phyloP scores from a whole-genome alignment of 2,797 vertebrate genomes.

The Sphenopsis melanotis region DNA sequence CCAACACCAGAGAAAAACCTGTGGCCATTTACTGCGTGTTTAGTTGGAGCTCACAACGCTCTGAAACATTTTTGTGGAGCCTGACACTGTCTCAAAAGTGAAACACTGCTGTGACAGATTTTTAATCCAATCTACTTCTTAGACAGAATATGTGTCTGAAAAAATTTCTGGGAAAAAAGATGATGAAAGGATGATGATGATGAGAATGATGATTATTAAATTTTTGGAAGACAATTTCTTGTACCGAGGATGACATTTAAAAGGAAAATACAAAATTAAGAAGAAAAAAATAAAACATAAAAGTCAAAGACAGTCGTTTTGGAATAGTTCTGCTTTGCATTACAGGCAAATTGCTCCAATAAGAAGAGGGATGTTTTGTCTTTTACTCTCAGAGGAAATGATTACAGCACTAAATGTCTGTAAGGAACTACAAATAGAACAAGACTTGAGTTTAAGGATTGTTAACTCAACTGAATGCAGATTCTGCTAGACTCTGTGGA shows the following conservation, averaged over 20 bases:
- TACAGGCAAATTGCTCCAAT: neutral
- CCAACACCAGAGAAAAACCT: neutral
- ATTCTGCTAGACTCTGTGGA: neutral
- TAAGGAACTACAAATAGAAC: constrained; percentile 8
- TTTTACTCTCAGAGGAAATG: neutral
- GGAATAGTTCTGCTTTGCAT: neutral
- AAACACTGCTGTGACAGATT: neutral
- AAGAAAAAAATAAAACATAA: neutral
- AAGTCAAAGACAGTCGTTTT: neutral
- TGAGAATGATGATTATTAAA: neutral
- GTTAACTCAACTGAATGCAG: constrained; percentile 6
- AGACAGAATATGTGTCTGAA: neutral
- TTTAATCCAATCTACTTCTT: neutral
- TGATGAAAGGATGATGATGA: neutral
- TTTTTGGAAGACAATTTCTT: neutral
- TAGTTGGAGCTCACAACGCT: neutral
- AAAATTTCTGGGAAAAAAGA: neutral
- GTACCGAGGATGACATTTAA: neutral
- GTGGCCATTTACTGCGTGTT: neutral
- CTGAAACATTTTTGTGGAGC: neutral
- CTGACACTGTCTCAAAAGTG: neutral
- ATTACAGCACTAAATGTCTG: neutral
- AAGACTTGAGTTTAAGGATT: neutral
- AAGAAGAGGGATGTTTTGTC: neutral
- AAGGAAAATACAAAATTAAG: neutral